Percentiles rank a stretch among this genome's conserved stretches.
Conservation (phyloP, 1,140 invertebrate species). For the Adelges cooleyi region DNA sequence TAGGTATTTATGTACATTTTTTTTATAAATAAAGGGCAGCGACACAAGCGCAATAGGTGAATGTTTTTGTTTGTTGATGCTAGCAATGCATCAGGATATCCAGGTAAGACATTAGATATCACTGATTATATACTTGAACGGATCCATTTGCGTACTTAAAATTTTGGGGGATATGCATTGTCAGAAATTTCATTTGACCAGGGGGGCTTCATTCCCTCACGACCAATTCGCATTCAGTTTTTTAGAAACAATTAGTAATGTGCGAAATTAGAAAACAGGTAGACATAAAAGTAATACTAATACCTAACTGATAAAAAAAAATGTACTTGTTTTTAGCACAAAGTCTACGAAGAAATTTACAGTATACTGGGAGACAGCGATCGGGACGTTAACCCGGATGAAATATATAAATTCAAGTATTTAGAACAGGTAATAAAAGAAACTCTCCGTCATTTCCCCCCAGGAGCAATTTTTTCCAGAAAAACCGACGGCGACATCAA, state of each 20-base stretch:
- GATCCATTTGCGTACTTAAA: no score
- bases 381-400: slow-evolving; percentile 41
- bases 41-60: slow-evolving; percentile 48
- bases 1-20: background rate
- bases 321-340: slow-evolving; percentile 28
- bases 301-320: no score
- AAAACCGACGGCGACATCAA: slow-evolving; percentile 40
- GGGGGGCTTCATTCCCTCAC: no score
- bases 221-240: no score
- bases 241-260: no score
- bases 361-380: slow-evolving; percentile 40
- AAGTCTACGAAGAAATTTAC: slow-evolving; percentile 33
- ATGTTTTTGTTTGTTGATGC: slow-evolving; percentile 40
- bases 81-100: slow-evolving; percentile 47
- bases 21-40: slow-evolving; percentile 45
- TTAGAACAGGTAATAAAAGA: slow-evolving; percentile 51
- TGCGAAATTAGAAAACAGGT: no score
- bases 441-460: slow-evolving; percentile 45
- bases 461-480: slow-evolving; percentile 48
- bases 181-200: no score
- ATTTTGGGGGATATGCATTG: no score
- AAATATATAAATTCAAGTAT: slow-evolving; percentile 46
- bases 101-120: slow-evolving; percentile 42
- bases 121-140: no score
- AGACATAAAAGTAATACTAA: no score